phyloP scores from a whole-genome alignment of 2,888 invertebrate species.

The Rhyacophila evoluta region DNA sequence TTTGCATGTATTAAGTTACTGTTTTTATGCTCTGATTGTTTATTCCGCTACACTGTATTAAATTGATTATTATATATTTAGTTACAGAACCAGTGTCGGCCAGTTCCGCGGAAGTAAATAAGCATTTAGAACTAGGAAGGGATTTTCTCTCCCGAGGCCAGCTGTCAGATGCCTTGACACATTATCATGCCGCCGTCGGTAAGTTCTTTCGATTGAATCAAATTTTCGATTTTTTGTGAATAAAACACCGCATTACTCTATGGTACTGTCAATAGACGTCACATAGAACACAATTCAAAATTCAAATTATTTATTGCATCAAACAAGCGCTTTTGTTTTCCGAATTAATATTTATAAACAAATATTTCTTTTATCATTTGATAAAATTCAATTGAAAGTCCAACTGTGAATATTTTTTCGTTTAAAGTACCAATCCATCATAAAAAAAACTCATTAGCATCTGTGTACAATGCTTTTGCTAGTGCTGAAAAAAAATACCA shows the following conservation, averaged over 20 bases:
- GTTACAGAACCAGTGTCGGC: slow-evolving; percentile 75
- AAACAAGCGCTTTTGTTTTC: too few relatives aligned
- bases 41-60: not conserved
- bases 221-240: too few relatives aligned
- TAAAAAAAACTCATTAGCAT: too few relatives aligned
- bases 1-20: not conserved
- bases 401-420: too few relatives aligned
- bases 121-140: slow-evolving; percentile 94
- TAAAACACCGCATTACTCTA: not conserved
- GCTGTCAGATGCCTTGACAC: slow-evolving; percentile 94
- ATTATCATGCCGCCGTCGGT: slow-evolving; percentile 98
- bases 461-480: too few relatives aligned
- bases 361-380: too few relatives aligned
- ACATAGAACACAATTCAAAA: not conserved
- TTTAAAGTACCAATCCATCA: too few relatives aligned
- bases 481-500: too few relatives aligned
- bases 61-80: slow-evolving; percentile 57
- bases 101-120: slow-evolving; percentile 84
- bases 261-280: not conserved
- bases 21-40: not conserved
- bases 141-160: slow-evolving; percentile 93
- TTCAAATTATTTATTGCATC: not conserved
- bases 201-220: slow-evolving; percentile 4
- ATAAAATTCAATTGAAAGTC: too few relatives aligned
- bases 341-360: too few relatives aligned